Evolutionary conservation across 2,888 invertebrate species (phyloP), one percentile per base, ranked within the genome.

Genomic region (Yponomeuta sedellus): DNA sequence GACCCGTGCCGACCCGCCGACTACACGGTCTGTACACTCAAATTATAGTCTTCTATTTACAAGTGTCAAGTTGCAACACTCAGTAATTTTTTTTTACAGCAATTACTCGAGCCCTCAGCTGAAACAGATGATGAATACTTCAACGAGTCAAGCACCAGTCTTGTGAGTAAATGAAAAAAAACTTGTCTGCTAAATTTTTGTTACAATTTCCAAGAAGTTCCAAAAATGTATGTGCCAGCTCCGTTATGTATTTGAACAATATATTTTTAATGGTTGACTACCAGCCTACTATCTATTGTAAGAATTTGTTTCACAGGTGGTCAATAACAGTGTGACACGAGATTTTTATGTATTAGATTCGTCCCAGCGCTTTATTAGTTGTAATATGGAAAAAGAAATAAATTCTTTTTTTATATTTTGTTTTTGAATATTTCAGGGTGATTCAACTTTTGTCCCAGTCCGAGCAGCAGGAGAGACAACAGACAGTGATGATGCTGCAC

Each of bases 401-500:
- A 34, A 34, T 34, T 34, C 4, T 34, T 5, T 34, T 25, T 25
- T 25, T 25, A n/a, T 25, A 5, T 8, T 34, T 34, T 34, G 8
- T 8, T 34, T 5, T 8, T 34, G 34, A 34, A 34, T 34, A 34
- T 78, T 90, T 22, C 81, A 97, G 96, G 97, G 98, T 79, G 97
- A 97, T 81, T 96, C 98, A 20, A 96, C 96, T 64, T 98, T 96
- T 92, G 95, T 98, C 71, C 98, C 98, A 65, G 95, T 98, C 39
- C 96, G 97, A 78, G 93, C 94, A 40, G 93, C 94, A 44, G 95
- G 95, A 64, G 94, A 94, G 71, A 93, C 93, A 19, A 94, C 95
- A 40, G 91, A 91, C 71, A 86, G 98, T 86, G 98, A 97, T 80
- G 96, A 96, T 67, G 95, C 95, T 16, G 93, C 96, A 67, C 91